Evolutionary conservation across 2,113 vertebrate genomes (phyloP), one percentile per base, ranked within the genome.

Genomic region (Forbesichthys agassizii): DNA sequence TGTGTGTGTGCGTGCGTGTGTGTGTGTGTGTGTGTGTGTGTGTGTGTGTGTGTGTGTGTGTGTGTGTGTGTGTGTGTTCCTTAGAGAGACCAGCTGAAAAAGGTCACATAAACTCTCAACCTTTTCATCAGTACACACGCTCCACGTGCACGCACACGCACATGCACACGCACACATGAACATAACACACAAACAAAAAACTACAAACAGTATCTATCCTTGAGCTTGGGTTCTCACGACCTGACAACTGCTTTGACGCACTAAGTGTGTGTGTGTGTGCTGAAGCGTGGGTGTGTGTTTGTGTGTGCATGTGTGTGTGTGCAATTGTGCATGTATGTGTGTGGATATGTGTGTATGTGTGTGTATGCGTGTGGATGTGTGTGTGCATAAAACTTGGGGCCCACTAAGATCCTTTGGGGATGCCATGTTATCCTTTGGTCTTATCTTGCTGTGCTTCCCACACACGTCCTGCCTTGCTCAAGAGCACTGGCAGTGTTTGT

Each of bases 181-280:
- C n/a, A 18, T 8, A 54, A 16, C 55, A 57, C 18, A 57, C 55
- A 0, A 60, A 70, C 59, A 80, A 82, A 70, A 55, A 80, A 57
- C 3, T 16, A 10, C 61, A 74, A 60, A 75, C 56, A 42, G 12
- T 10, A 9, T 54, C 5, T 27, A 58, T 65, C 67, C 65, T 51
- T 53, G 16, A 63, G 74, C 7, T 61, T 64, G 64, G 71, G 36
- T 89, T 91, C 89, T 89, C 89, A 91, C 61, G 88, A 85, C 88
- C 89, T 60, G 57, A 64, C 33, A 68, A 58, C 65, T 77, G 14
- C 73, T 69, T 58, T 73, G 74, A 78, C 16, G 33, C 69, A 61
- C 16, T 48, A 18, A 14, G 55, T 18, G 52, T 69, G 16, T 49
- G 20, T 27, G n/a, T 33, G 48, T 63, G 18, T 51, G 57, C 16